Conservation (phyloP, 2,797 vertebrate genomes). For the Mormyrus proboscirostris region DNA sequence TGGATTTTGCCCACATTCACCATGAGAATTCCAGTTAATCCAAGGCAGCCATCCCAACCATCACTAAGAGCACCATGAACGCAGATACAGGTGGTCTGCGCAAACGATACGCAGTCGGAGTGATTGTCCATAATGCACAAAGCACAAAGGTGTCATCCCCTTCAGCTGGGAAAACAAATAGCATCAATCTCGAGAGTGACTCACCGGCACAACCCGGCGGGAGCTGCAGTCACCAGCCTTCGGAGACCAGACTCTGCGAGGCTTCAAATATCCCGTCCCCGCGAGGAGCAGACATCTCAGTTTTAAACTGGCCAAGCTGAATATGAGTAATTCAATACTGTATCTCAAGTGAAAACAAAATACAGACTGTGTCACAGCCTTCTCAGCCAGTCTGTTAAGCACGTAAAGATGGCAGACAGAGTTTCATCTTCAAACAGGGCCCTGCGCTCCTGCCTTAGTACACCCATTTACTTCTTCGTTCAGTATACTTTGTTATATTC, state of each 20-base stretch:
- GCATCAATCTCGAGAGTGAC: not conserved
- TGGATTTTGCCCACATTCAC: not conserved
- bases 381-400: not conserved
- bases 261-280: not conserved
- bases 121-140: not conserved
- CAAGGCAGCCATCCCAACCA: not conserved
- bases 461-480: not conserved
- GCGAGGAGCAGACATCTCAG: not conserved
- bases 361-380: not conserved
- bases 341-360: not conserved
- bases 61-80: not conserved
- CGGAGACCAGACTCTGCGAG: not conserved
- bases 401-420: not conserved
- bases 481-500: not conserved
- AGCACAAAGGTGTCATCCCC: not conserved
- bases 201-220: not conserved
- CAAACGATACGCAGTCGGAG: not conserved
- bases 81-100: not conserved
- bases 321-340: not conserved
- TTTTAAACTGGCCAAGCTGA: not conserved
- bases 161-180: constrained; percentile 10
- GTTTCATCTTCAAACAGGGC: not conserved
- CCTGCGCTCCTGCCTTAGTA: not conserved
- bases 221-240: not conserved
- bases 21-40: not conserved